Evolutionary conservation across 2,888 invertebrate species (phyloP).

Genomic region (Ophion slaviceki): DNA sequence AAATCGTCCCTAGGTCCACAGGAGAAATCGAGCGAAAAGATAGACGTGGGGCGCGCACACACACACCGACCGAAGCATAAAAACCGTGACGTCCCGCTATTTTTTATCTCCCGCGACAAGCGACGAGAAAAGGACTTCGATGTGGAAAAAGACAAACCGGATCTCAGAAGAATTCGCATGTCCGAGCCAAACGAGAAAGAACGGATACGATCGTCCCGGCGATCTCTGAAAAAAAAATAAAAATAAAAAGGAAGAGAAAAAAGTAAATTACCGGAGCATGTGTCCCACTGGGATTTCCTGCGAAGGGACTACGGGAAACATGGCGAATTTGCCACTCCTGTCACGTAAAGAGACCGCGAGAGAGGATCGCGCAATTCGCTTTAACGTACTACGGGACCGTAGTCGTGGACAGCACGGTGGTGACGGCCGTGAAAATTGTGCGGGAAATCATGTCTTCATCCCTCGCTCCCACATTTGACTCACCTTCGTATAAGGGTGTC

Average conservation of each 20-base stretch:
- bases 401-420: slow-evolving; percentile 2
- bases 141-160: neutral
- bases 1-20: slow-evolving; percentile 4
- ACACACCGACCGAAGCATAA: neutral
- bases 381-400: neutral
- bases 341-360: slow-evolving; percentile 49
- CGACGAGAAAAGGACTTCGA: slow-evolving; percentile 8
- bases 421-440: slow-evolving; percentile 3
- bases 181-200: neutral
- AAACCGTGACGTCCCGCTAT: neutral
- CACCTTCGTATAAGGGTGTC: neutral
- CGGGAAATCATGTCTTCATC: slow-evolving; percentile 22
- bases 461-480: neutral
- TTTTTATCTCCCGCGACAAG: slow-evolving; percentile 18
- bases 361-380: slow-evolving; percentile 7
- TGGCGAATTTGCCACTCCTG: slow-evolving; percentile 37
- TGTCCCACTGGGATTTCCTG: slow-evolving; percentile 29
- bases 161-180: neutral
- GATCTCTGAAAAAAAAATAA: neutral
- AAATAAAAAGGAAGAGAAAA: neutral
- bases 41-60: neutral
- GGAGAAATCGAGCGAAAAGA: slow-evolving; percentile 47
- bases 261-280: slow-evolving; percentile 27
- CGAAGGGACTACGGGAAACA: slow-evolving; percentile 13
- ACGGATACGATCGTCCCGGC: slow-evolving; percentile 3